Base-by-base conservation (phyloP, 1,140 invertebrate genomes). In the Antheraea pernyi region DNA sequence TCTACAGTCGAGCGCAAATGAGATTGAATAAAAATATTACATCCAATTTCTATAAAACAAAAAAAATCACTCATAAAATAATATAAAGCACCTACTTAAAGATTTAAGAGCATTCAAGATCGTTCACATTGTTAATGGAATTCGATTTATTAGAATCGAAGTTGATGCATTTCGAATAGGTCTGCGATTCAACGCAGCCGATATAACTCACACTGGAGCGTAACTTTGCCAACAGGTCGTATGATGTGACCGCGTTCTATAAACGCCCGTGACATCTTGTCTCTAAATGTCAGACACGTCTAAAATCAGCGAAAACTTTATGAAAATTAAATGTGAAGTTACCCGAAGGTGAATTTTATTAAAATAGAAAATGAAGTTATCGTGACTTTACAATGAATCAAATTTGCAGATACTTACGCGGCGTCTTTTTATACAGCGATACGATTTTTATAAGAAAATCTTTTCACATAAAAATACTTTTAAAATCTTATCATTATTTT, bases 61-160 rank as follows among this genome's bases (percentile, higher is more conserved):
- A 42, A 11, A 42, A 42, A 42, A 42, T 42, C 46, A 2, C 46
- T 53, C 46, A 53, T 16, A 53, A 53, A 53, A 53, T 53, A 16
- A 53, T 53, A 53, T 53, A 53, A 53, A 53, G 46, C 46, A 53
- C 46, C 46, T n/a, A 53, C 13, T 53, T 53, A 53, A 53, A 53
- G 6, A 6, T 53, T 53, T 53, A 53, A 53, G 46, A 37, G 16
- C 30, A 37, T 63, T 63, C 61, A 37, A 37, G 37, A 63, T 7
- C 61, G 30, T 37, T 37, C 61, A 18, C 30, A 36, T 63, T 37
- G 30, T 37, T 37, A 63, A 63, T 63, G 61, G 61, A 8, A 63
- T 37, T 63, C 61, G 61, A 63, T 63, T 63, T 63, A 37, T 63
- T 63, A 37, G 9, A n/a, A 63, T 37, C 61, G 6, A 63, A 63